Conservation (phyloP, 2,113 vertebrate genomes). For the Amblyopsis rosae region DNA sequence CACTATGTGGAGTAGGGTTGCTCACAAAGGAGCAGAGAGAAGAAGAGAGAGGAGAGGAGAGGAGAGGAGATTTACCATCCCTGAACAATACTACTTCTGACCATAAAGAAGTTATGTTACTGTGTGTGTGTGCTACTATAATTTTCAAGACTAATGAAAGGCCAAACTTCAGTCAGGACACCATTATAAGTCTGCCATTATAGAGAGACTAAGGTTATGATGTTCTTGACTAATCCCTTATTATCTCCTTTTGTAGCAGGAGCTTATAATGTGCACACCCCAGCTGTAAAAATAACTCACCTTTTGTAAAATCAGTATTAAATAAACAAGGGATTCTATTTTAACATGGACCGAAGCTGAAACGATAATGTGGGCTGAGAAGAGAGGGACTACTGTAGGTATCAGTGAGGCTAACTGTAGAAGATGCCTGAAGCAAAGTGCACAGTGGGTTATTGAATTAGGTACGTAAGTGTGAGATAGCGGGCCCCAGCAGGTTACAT, state of each 20-base stretch:
- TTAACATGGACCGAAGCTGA: constrained; percentile 24
- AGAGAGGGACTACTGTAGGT: constrained; percentile 12
- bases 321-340: constrained; percentile 35
- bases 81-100: background rate
- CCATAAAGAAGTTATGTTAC: background rate
- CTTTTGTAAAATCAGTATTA: constrained; percentile 47
- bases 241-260: constrained; percentile 52
- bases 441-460: constrained; percentile 35
- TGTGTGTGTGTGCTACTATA: background rate
- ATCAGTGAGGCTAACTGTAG: background rate
- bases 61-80: constrained; percentile 1
- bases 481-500: constrained; percentile 3
- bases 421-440: constrained; percentile 19
- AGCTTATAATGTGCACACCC: constrained; percentile 45
- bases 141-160: constrained; percentile 21
- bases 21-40: background rate
- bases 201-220: constrained; percentile 32
- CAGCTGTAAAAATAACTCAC: constrained; percentile 1
- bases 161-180: background rate
- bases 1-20: no score
- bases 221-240: constrained; percentile 51
- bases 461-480: background rate
- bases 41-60: background rate
- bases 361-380: background rate
- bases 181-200: constrained; percentile 15